phyloP scores from a whole-genome alignment of 2,888 invertebrate species.

The Rhingia rostrata region DNA sequence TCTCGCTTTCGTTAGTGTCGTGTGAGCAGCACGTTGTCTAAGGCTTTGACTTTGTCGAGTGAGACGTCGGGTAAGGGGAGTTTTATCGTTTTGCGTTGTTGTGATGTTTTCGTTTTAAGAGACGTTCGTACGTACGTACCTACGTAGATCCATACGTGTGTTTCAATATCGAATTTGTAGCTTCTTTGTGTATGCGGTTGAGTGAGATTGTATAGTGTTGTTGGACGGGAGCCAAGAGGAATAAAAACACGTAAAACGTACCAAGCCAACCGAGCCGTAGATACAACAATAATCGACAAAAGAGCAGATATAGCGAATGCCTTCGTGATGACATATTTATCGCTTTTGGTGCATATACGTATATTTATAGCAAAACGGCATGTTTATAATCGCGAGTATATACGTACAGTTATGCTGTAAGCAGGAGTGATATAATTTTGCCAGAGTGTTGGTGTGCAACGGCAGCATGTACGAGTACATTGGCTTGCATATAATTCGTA shows the following conservation, averaged over 20 bases:
- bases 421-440: constrained; percentile 62
- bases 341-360: neutral
- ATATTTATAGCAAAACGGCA: neutral
- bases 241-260: constrained; percentile 25
- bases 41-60: neutral
- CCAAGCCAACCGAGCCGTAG: neutral
- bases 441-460: constrained; percentile 40
- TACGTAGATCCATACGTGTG: constrained; percentile 12
- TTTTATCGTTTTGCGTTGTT: constrained; percentile 66
- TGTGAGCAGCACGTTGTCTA: neutral
- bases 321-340: constrained; percentile 68
- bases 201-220: neutral
- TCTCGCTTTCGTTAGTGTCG: constrained; percentile 31
- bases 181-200: neutral
- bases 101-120: constrained; percentile 41
- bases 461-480: constrained; percentile 18
- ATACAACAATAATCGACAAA: constrained; percentile 4
- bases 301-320: constrained; percentile 27
- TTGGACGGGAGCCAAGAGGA: neutral
- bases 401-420: constrained; percentile 65
- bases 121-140: too few relatives aligned
- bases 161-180: neutral
- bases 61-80: constrained; percentile 11
- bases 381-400: constrained; percentile 23
- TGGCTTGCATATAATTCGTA: neutral